phyloP scores from a whole-genome alignment of 2,888 invertebrate species.

The Serripes groenlandicus region DNA sequence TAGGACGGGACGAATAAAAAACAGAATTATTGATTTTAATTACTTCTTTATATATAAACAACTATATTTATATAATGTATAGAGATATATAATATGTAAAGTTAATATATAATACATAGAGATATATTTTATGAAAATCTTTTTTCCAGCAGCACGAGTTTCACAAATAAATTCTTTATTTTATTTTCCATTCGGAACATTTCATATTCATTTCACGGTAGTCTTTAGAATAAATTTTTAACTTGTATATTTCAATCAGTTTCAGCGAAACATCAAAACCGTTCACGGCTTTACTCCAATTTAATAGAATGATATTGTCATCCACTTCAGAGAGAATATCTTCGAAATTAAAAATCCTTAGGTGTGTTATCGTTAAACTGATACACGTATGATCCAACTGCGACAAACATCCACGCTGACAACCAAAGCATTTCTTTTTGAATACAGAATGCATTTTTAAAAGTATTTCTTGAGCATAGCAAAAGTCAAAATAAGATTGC shows the following conservation, averaged over 20 bases:
- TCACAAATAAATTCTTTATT: slow-evolving; percentile 34
- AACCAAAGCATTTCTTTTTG: slow-evolving; percentile 42
- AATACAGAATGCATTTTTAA: slow-evolving; percentile 28
- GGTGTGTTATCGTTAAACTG: slow-evolving; percentile 17
- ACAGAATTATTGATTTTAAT: not conserved
- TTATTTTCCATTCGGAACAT: slow-evolving; percentile 30
- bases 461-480: slow-evolving; percentile 42
- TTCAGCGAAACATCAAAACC: slow-evolving; percentile 12
- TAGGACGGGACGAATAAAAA: not conserved
- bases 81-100: slow-evolving; percentile 49
- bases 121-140: slow-evolving; percentile 13
- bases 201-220: slow-evolving; percentile 50
- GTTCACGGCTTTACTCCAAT: slow-evolving; percentile 32
- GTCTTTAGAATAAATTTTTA: slow-evolving; percentile 33
- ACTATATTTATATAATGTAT: slow-evolving; percentile 58
- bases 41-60: not conserved
- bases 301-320: slow-evolving; percentile 24
- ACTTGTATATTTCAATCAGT: slow-evolving; percentile 29
- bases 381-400: slow-evolving; percentile 46
- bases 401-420: slow-evolving; percentile 30
- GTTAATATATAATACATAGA: too few relatives aligned
- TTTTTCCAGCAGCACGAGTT: slow-evolving; percentile 20
- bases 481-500: slow-evolving; percentile 51
- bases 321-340: slow-evolving; percentile 41
- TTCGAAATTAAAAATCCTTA: slow-evolving; percentile 41